Evolutionary conservation across 2,888 invertebrate genomes (phyloP).

Genomic region (Drosophila neutralis): DNA sequence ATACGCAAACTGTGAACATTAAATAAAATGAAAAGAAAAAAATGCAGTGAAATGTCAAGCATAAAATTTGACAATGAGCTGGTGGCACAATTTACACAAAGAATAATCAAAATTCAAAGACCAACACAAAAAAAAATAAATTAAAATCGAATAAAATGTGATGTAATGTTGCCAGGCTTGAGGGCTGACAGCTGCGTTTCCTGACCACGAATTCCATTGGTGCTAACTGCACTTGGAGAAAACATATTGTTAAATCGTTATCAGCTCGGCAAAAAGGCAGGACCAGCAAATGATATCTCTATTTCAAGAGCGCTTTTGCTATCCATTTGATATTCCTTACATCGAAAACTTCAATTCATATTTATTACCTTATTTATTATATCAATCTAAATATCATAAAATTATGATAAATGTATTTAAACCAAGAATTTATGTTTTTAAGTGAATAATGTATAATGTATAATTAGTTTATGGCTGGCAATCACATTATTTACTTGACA

Average conservation of each 20-base stretch:
- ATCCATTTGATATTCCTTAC: background rate
- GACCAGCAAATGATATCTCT: background rate
- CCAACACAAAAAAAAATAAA: slow-evolving; percentile 39
- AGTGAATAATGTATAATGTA: no score
- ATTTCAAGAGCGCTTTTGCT: background rate
- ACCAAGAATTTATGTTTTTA: background rate
- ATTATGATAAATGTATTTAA: background rate
- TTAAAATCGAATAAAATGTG: slow-evolving; percentile 57
- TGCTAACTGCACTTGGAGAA: slow-evolving; percentile 4
- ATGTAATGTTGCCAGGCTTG: slow-evolving; percentile 25
- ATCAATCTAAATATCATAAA: background rate
- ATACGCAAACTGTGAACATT: slow-evolving; percentile 31
- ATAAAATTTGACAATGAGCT: slow-evolving; percentile 30
- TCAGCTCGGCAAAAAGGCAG: background rate
- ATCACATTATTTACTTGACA: no score
- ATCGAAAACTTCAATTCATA: background rate
- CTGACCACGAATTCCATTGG: slow-evolving; percentile 23
- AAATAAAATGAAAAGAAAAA: slow-evolving; percentile 45
- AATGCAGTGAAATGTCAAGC: slow-evolving; percentile 59
- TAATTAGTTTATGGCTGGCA: no score
- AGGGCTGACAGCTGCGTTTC: slow-evolving; percentile 17
- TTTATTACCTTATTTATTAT: background rate
- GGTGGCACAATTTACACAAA: slow-evolving; percentile 12
- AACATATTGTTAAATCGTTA: background rate
- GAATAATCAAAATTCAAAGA: slow-evolving; percentile 4